These are phyloP conservation scores for Corydoras maculifer DNA, from an alignment of 2,113 vertebrate species.

Conservation along the genomic window DNA sequence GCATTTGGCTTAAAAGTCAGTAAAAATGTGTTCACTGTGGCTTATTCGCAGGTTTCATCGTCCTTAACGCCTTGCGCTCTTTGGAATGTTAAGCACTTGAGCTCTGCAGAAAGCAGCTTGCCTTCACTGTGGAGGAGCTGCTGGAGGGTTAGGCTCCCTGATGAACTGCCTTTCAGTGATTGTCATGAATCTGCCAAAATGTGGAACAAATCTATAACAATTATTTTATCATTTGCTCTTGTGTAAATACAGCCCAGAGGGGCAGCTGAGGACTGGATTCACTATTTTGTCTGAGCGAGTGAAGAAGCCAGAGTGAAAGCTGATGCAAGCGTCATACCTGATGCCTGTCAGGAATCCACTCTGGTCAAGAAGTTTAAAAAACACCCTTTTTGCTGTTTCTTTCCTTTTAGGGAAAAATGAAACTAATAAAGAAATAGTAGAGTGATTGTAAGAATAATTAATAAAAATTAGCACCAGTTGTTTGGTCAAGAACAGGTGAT, in stretches of 20 bases:
- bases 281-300: slow-evolving; percentile 62
- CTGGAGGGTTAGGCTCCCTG: slow-evolving; percentile 44
- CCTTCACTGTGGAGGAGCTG: slow-evolving; percentile 49
- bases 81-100: slow-evolving; percentile 64
- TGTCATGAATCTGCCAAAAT: slow-evolving; percentile 58
- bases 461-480: slow-evolving; percentile 52
- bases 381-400: slow-evolving; percentile 56
- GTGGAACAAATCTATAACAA: slow-evolving; percentile 51
- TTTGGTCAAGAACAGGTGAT: slow-evolving; percentile 36
- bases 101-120: slow-evolving; percentile 24
- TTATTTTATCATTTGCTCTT: slow-evolving; percentile 43
- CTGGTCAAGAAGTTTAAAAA: slow-evolving; percentile 9
- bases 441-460: slow-evolving; percentile 49
- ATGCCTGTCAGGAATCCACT: slow-evolving; percentile 52
- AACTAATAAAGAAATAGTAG: slow-evolving; percentile 50
- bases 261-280: slow-evolving; percentile 46
- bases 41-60: slow-evolving; percentile 82
- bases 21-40: not conserved
- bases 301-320: not conserved
- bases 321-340: slow-evolving; percentile 40
- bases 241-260: slow-evolving; percentile 43
- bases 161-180: slow-evolving; percentile 65
- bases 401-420: slow-evolving; percentile 59
- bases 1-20: not conserved
- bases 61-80: slow-evolving; percentile 66